Base-by-base conservation (phyloP, 2,113 vertebrate genomes). In the Tyto alba region DNA sequence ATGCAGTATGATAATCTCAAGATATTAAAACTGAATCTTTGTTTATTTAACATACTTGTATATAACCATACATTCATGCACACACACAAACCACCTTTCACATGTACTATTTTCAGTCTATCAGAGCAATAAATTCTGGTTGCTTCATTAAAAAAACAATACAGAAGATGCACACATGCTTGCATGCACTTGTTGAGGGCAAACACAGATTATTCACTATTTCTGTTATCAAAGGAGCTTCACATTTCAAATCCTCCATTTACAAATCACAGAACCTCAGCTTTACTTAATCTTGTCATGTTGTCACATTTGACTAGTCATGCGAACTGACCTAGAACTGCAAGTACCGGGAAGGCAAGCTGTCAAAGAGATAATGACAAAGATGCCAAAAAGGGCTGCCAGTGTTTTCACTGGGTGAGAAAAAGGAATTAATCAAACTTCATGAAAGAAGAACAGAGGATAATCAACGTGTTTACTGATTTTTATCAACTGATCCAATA, bases 211-310 rank as follows among this genome's bases (percentile, higher is more conserved):
- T 88, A 91, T 96, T 89, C 74, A 74, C 90, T 59, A 64, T 79
- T 95, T 72, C 94, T 93, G 75, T 93, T 97, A 97, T 97, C 96
- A 93, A 93, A 95, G 88, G 78, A 91, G 76, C 92, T 84, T 94
- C 91, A 95, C 85, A 73, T 94, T 89, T 86, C 78, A 97, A 95
- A 92, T 76, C 74, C 83, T 91, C 93, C 94, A 90, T 92, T 96
- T 97, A 96, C 92, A 97, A 97, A 97, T 90, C 85, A 82, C 76
- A 95, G 91, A 92, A 87, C 66, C 89, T 71, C 90, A 83, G 96
- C 95, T 94, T 89, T 60, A 89, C 91, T 76, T 98, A 98, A 97
- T 98, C 97, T 97, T 89, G 96, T 97, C 89, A 45, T 91, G 96
- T 64, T 97, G 97, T 95, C 93, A 95, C 84, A 41, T 94, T 89